Evolutionary conservation across 2,888 invertebrate genomes (phyloP).

Genomic region (Eubasilissa splendida): DNA sequence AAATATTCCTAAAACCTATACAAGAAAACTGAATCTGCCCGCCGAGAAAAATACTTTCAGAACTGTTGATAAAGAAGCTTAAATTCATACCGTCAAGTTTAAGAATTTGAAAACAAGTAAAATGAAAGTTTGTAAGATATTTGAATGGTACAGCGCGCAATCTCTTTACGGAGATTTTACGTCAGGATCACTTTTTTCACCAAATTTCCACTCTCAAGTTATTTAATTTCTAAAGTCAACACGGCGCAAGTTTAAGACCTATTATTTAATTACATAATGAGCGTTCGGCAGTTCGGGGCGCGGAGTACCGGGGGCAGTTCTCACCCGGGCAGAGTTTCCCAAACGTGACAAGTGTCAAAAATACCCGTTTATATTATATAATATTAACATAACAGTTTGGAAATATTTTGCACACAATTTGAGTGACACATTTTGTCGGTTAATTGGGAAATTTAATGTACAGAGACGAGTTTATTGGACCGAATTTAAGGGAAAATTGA

Average conservation of each 20-base stretch:
- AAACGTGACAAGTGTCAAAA: constrained; percentile 20
- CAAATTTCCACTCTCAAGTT: background rate
- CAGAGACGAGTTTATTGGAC: background rate
- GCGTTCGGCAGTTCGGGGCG: constrained; percentile 23
- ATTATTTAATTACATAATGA: constrained; percentile 40
- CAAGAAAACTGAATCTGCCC: too few relatives aligned
- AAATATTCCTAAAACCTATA: too few relatives aligned
- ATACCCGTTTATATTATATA: constrained; percentile 5
- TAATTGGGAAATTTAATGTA: constrained; percentile 17
- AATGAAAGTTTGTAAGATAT: constrained; percentile 22
- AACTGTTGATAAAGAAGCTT: background rate
- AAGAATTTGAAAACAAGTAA: constrained; percentile 18
- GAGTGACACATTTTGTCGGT: background rate
- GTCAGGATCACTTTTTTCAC: constrained; percentile 23
- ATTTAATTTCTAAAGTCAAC: constrained; percentile 30
- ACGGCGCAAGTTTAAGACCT: constrained; percentile 23
- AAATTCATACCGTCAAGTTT: constrained; percentile 13
- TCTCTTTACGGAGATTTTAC: constrained; percentile 9
- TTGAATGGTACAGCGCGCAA: constrained; percentile 4
- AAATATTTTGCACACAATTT: background rate
- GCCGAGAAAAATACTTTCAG: too few relatives aligned
- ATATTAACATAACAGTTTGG: constrained; percentile 8
- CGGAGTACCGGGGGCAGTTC: background rate
- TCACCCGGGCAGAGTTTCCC: background rate
- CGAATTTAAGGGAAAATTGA: too few relatives aligned